phyloP scores from a whole-genome alignment of 2,113 vertebrate genomes.

The Crotalus viridis region DNA sequence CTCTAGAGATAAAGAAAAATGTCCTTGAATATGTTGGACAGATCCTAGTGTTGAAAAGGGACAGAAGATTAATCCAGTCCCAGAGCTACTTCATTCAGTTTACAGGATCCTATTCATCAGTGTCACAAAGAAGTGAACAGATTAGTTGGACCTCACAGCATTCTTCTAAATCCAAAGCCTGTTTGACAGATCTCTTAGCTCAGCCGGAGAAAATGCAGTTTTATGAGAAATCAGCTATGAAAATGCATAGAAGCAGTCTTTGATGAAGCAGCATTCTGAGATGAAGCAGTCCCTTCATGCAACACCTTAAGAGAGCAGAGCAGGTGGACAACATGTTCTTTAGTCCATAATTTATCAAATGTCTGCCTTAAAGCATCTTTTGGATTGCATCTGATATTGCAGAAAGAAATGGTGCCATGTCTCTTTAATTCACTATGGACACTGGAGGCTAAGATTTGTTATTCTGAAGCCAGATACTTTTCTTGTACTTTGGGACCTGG shows the following conservation, averaged over 20 bases:
- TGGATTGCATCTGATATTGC: not conserved
- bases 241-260: not conserved
- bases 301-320: not conserved
- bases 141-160: constrained; percentile 14
- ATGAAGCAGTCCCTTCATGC: not conserved
- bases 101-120: constrained; percentile 17
- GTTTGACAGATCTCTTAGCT: not conserved
- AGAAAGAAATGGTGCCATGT: not conserved
- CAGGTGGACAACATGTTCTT: not conserved
- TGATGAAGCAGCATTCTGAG: not conserved
- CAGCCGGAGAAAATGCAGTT: not conserved
- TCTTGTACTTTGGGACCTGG: not conserved
- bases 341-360: not conserved
- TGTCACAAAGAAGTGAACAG: constrained; percentile 10
- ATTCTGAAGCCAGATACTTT: not conserved
- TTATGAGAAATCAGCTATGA: not conserved
- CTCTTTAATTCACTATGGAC: not conserved
- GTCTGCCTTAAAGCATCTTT: not conserved
- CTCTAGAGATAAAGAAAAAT: constrained; percentile 26
- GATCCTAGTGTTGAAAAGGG: constrained; percentile 1
- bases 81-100: constrained; percentile 5
- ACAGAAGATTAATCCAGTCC: constrained; percentile 32
- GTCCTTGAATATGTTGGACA: constrained; percentile 17
- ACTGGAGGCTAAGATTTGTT: not conserved
- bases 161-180: not conserved